These are phyloP conservation scores for Oophaga pumilio DNA, from an alignment of 2,113 vertebrate species.

Conservation along the genomic window DNA sequence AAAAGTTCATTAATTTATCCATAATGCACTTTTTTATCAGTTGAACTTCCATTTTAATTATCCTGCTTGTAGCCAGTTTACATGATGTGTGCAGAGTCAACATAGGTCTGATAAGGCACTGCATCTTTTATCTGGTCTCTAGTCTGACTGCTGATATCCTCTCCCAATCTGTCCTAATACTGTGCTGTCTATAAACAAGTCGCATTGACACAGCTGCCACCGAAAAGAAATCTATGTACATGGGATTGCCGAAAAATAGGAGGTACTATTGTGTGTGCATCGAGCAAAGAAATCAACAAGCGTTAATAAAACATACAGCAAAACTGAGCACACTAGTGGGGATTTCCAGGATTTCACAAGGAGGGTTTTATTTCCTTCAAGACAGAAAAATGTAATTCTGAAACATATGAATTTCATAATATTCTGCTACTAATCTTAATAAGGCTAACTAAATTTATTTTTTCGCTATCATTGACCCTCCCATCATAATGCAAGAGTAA, in stretches of 20 bases:
- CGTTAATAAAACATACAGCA: not conserved
- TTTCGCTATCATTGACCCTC: not conserved
- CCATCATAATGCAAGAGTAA: not conserved
- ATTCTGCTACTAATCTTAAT: not conserved
- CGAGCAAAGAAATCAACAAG: not conserved
- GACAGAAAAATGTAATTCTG: not conserved
- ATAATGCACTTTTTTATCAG: not conserved
- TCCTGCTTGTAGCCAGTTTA: not conserved
- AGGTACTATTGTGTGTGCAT: not conserved
- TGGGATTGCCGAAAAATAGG: not conserved
- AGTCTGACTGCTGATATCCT: constrained; percentile 13
- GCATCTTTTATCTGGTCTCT: not conserved
- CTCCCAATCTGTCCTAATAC: not conserved
- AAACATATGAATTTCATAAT: not conserved
- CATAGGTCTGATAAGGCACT: constrained; percentile 19
- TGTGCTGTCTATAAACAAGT: not conserved
- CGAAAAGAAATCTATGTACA: not conserved
- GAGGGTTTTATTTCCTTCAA: not conserved
- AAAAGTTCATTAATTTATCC: not conserved
- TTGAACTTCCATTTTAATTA: not conserved
- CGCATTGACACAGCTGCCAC: constrained; percentile 39
- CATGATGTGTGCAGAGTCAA: constrained; percentile 25
- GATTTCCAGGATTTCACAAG: not conserved
- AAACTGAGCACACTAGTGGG: not conserved
- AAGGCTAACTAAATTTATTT: not conserved